Evolutionary conservation across 2,888 invertebrate genomes (phyloP), one percentile per base, ranked within the genome.

Genomic region (Gerosis bhagava): DNA sequence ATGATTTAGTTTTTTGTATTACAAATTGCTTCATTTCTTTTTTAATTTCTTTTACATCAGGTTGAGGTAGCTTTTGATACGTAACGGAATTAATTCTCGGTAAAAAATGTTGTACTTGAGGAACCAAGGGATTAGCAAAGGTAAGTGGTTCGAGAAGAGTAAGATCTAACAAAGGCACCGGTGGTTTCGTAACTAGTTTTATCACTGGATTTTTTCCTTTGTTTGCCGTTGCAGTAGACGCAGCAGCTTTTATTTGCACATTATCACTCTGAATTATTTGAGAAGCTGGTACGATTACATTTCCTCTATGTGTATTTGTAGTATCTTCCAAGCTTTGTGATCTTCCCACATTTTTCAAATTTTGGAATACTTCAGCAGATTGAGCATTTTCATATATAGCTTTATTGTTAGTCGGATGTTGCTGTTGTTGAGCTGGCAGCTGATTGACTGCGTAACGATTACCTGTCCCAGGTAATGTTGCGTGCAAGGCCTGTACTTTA

Each of bases 91-190:
- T 68, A 44, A 86, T 78, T 63, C 74, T 75, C 5, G 89, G 89
- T 35, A 89, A 68, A 56, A 73, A 88, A 56, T 88, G 87, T 64
- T 89, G 89, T 25, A 86, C 74, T 76, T 88, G 89, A 6, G 88
- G 83, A 10, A 88, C 89, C 17, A 89, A 59, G 3, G 89, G 86
- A 56, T 87, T 88, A 2, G 67, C 77, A 55, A 89, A 89, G 5
- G 77, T 80, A 49, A 89, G 62, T 3, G 89, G 89, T 53, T 88
- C 82, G 24, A 86, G 65, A 34, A 87, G 77, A 50, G 71, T 82
- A 17, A 89, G 65, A 45, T 88, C 83, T 35, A 89, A 52, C 1
- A 86, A 61, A 26, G 82, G 84, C 3, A 87, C 35, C 3, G 74
- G 65, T 2, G 83, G 83, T 46, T 81, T 73, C 2, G 80, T 81